These are phyloP conservation scores for Stenotaenia linearis DNA, from an alignment of 2,888 invertebrate species.

Conservation along the genomic window DNA sequence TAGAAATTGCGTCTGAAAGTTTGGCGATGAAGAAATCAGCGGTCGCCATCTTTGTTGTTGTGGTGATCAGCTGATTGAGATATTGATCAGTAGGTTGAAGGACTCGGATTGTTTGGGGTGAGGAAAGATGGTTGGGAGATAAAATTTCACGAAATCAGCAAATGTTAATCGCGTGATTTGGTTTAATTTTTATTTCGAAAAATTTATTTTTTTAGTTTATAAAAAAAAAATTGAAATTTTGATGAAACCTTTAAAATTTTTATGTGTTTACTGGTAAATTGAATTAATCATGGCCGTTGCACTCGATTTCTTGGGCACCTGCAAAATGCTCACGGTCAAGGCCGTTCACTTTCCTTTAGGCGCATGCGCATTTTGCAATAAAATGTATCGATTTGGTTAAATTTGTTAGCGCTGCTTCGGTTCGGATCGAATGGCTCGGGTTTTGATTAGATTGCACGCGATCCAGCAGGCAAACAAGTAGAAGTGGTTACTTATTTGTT, in stretches of 20 bases:
- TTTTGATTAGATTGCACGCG: not conserved
- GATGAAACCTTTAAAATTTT: not conserved
- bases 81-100: constrained; percentile 4
- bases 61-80: constrained; percentile 2
- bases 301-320: not conserved
- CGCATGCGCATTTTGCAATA: not conserved
- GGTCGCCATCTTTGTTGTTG: not conserved
- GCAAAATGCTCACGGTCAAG: not conserved
- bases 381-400: not conserved
- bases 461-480: not conserved
- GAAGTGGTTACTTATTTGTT: not conserved
- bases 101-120: not conserved
- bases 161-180: too few relatives aligned
- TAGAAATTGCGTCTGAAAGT: not conserved
- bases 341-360: not conserved
- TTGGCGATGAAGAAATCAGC: not conserved
- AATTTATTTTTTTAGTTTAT: not conserved
- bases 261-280: not conserved
- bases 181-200: too few relatives aligned
- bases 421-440: not conserved
- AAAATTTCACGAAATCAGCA: too few relatives aligned
- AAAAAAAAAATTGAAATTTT: too few relatives aligned
- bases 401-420: not conserved
- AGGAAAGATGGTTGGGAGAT: not conserved
- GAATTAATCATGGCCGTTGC: not conserved